These are phyloP conservation scores for Gryllus bimaculatus DNA, from an alignment of 1,140 invertebrate genomes.

Conservation along the genomic window DNA sequence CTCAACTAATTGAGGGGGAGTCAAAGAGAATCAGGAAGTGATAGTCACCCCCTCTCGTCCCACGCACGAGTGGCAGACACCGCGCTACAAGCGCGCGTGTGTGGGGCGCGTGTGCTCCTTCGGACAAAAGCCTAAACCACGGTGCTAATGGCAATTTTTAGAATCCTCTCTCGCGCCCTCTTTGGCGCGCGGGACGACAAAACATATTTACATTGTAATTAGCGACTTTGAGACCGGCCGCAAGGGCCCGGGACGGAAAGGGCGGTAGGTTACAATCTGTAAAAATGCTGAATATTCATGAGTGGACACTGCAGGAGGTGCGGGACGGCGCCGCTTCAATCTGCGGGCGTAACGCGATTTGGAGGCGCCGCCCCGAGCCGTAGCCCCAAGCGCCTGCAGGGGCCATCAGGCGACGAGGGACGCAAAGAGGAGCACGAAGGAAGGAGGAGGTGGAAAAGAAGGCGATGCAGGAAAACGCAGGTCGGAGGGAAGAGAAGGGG, in stretches of 20 bases:
- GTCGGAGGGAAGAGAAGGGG: neutral
- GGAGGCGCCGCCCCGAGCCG: too few relatives aligned
- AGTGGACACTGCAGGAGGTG: neutral
- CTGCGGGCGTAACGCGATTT: neutral
- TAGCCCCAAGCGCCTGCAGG: neutral
- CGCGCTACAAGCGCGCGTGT: too few relatives aligned
- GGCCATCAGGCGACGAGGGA: too few relatives aligned
- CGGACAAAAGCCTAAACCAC: neutral
- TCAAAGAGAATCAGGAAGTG: too few relatives aligned
- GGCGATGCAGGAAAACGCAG: neutral
- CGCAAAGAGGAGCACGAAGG: too few relatives aligned
- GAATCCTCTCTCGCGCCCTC: neutral
- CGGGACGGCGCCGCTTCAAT: neutral
- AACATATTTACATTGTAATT: conserved; percentile 2
- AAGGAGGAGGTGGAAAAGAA: neutral
- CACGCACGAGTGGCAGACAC: too few relatives aligned
- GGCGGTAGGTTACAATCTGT: neutral
- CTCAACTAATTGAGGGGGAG: too few relatives aligned
- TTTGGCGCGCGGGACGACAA: neutral
- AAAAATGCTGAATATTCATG: conserved; percentile 5
- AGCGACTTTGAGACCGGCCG: neutral
- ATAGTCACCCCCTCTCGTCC: too few relatives aligned
- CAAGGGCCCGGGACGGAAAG: neutral
- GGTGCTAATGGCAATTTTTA: neutral
- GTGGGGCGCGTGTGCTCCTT: too few relatives aligned